Conservation (phyloP, 2,113 vertebrate genomes). For the Chamaea fasciata region DNA sequence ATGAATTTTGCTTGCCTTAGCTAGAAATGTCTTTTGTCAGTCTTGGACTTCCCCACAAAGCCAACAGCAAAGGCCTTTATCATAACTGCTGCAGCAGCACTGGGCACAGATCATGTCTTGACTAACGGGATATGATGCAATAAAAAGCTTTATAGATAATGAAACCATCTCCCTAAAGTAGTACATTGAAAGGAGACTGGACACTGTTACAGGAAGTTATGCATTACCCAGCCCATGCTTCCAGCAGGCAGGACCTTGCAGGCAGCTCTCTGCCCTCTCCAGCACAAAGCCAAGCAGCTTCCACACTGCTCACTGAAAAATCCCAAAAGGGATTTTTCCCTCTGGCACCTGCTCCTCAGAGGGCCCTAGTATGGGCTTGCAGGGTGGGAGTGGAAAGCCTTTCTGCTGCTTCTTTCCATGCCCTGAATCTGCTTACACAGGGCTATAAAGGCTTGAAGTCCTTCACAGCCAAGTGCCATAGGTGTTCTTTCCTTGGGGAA, state of each 20-base stretch:
- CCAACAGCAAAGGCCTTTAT: background rate
- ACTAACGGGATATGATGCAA: background rate
- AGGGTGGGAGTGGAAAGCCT: background rate
- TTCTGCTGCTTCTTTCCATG: background rate
- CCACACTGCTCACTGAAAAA: background rate
- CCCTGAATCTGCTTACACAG: background rate
- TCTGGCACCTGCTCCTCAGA: background rate
- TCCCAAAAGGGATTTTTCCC: background rate
- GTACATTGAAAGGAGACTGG: background rate
- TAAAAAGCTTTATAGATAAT: slow-evolving; percentile 36
- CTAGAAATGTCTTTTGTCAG: background rate
- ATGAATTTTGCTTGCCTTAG: background rate
- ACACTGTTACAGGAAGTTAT: background rate
- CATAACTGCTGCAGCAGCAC: background rate
- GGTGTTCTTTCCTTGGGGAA: background rate
- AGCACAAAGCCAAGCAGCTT: background rate
- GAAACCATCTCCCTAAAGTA: background rate
- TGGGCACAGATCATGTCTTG: background rate
- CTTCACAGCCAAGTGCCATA: background rate
- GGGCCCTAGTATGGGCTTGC: background rate
- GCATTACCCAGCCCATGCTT: background rate
- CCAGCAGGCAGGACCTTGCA: background rate
- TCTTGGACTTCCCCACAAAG: background rate
- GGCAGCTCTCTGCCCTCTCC: background rate
- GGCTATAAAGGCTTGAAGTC: background rate